Evolutionary conservation across 1,140 invertebrate species (phyloP).

Genomic region (Drosophila melanogaster): DNA sequence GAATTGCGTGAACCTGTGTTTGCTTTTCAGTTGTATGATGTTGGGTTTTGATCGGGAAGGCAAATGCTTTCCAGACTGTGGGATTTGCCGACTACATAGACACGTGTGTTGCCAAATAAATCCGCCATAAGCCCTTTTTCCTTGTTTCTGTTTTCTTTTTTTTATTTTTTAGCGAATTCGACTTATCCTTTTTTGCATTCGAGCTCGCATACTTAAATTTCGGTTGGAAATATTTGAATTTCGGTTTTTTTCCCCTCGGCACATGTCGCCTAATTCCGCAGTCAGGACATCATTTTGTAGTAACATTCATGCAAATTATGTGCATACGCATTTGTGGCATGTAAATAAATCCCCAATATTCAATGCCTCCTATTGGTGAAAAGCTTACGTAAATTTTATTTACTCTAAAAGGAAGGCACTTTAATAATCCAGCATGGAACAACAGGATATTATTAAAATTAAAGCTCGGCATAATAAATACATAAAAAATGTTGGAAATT

Average conservation of each 20-base stretch:
- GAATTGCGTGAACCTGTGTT: conserved; percentile 73
- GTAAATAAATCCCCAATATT: conserved; percentile 8
- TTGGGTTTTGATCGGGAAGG: conserved; percentile 14
- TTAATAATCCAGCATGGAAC: too few relatives aligned
- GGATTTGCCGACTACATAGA: conserved; percentile 5
- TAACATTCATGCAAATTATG: conserved; percentile 15
- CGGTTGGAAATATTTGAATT: conserved; percentile 67
- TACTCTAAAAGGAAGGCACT: too few relatives aligned
- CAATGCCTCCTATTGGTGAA: neutral
- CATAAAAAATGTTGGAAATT: too few relatives aligned
- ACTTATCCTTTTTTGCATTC: conserved; percentile 60
- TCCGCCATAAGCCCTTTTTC: conserved; percentile 71
- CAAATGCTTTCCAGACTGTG: neutral
- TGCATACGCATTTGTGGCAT: conserved; percentile 15
- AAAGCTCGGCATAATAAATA: too few relatives aligned
- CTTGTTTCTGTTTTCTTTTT: conserved; percentile 38
- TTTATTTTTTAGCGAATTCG: conserved; percentile 60
- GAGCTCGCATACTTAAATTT: conserved; percentile 63
- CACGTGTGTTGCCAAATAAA: conserved; percentile 63
- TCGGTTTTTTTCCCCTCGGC: conserved; percentile 47
- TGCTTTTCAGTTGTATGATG: conserved; percentile 49
- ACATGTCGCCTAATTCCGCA: conserved; percentile 21
- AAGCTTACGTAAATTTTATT: neutral
- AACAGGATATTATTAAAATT: too few relatives aligned
- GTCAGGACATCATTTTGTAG: conserved; percentile 32